Evolutionary conservation across 23 tunicate species (phyloP).

Genomic region (Ciona savignyi): DNA sequence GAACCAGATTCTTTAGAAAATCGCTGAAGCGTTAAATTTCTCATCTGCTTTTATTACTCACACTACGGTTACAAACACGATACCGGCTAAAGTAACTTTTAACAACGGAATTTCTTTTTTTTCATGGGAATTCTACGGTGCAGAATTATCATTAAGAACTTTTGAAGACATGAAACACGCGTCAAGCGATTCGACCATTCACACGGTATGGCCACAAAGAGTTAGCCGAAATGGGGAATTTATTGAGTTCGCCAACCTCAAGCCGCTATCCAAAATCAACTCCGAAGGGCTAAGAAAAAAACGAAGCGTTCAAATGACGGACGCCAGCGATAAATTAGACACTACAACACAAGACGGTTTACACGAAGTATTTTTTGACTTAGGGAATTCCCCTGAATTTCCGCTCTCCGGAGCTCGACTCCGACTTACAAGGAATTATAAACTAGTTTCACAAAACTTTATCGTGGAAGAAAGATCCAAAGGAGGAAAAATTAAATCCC

Average conservation of each 20-base stretch:
- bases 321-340: slow-evolving; percentile 38
- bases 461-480: slow-evolving; percentile 65
- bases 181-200: not conserved
- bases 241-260: slow-evolving; percentile 54
- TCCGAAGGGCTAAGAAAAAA: slow-evolving; percentile 19
- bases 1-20: not conserved
- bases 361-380: slow-evolving; percentile 71
- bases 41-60: no score
- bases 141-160: not conserved
- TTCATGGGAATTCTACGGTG: no score
- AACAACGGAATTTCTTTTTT: no score
- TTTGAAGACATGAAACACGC: not conserved
- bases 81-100: no score
- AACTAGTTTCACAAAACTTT: slow-evolving; percentile 81
- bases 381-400: slow-evolving; percentile 46
- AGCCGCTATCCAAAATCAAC: slow-evolving; percentile 26
- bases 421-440: slow-evolving; percentile 73
- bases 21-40: not conserved
- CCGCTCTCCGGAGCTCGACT: slow-evolving; percentile 45
- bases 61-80: no score
- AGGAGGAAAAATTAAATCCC: slow-evolving; percentile 49
- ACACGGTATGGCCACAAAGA: slow-evolving; percentile 23
- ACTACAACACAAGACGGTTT: slow-evolving; percentile 43
- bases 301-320: slow-evolving; percentile 23
- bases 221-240: slow-evolving; percentile 44